Evolutionary conservation across 1,140 invertebrate genomes (phyloP), one percentile per base, ranked within the genome.

Genomic region (Phymorhynchus buccinoides): DNA sequence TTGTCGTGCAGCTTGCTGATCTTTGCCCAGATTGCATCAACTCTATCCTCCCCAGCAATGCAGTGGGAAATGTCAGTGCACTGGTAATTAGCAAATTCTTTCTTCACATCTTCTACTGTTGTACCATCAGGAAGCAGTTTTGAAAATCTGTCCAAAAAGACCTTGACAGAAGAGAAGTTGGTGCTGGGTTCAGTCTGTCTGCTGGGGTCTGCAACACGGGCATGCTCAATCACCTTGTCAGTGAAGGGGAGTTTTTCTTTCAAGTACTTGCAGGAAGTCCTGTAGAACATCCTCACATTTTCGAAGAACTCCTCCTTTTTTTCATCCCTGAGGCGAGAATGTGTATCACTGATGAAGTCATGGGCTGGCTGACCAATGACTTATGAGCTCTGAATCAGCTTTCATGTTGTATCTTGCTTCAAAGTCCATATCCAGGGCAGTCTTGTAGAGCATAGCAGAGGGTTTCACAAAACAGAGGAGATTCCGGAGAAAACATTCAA

Each of bases 401-500:
- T 80, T 80, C 6, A 80, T 41, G 41, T 48, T 80, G 77, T 12
- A 14, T 22, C 3, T 42, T 2, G 42, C 32, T 16, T 44, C n/a
- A 41, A 75, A 75, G 71, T 41, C 37, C 14, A 75, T 35, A 35
- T 75, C 71, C 14, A 41, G 30, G 4, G 27, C 30, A 12, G 3
- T 22, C 27, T 30, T 80, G 14, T 48, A 30, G 3, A 32, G 4
- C 41, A 80, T 41, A 41, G 77, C 77, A 44, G 41, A 80, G 3
- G 77, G 77, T 80, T 80, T 80, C 14, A 80, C 77, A 80, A 80
- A 80, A 12, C 77, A 7, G 30, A 80, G 39, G 39, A 80, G 30
- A 2, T 80, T 16, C 22, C 39, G 42, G 39, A 80, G 41, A 30
- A 80, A 41, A 44, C 32, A 3, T 30, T 80, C 32, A 16, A 75